These are phyloP conservation scores for Drosophila nikananu DNA, from an alignment of 1,140 invertebrate genomes.

Conservation along the genomic window DNA sequence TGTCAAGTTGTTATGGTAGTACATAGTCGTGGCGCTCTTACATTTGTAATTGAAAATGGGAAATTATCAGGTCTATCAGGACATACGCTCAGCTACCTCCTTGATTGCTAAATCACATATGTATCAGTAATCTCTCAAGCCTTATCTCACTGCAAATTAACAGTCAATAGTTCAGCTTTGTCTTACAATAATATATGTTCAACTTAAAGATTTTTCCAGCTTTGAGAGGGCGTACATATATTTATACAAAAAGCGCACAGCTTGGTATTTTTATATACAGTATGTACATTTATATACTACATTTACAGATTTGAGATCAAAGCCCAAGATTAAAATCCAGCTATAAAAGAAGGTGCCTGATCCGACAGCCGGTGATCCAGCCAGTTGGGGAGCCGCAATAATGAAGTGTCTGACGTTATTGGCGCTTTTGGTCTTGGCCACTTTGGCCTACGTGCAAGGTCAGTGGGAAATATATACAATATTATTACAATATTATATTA, in stretches of 20 bases:
- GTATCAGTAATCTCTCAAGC: neutral
- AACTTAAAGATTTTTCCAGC: too few species aligned
- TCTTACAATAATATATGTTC: conserved; percentile 11
- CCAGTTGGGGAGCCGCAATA: conserved; percentile 17
- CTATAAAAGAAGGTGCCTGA: conserved; percentile 57
- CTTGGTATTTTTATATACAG: neutral
- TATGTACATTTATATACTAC: neutral
- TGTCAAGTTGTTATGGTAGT: neutral
- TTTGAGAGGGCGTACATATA: neutral
- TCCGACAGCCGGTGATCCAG: conserved; percentile 7
- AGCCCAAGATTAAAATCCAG: neutral
- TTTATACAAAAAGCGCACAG: neutral
- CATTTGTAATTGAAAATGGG: neutral
- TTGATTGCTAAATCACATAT: neutral
- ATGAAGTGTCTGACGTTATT: conserved; percentile 54
- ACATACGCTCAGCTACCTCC: neutral
- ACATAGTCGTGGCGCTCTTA: neutral
- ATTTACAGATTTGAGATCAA: conserved; percentile 12
- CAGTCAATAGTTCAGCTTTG: conserved; percentile 38
- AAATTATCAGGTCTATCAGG: conserved; percentile 1
- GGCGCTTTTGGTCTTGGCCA: conserved; percentile 51
- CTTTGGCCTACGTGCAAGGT: conserved; percentile 54
- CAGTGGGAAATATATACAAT: conserved; percentile 1
- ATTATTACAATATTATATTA: too few species aligned
- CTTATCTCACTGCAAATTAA: neutral